A percentile compares a stretch with the other conserved stretches of the same genome.
These are phyloP conservation scores for Bombus haemorrhoidalis DNA, from an alignment of 1,140 invertebrate genomes.

Conservation along the genomic window DNA sequence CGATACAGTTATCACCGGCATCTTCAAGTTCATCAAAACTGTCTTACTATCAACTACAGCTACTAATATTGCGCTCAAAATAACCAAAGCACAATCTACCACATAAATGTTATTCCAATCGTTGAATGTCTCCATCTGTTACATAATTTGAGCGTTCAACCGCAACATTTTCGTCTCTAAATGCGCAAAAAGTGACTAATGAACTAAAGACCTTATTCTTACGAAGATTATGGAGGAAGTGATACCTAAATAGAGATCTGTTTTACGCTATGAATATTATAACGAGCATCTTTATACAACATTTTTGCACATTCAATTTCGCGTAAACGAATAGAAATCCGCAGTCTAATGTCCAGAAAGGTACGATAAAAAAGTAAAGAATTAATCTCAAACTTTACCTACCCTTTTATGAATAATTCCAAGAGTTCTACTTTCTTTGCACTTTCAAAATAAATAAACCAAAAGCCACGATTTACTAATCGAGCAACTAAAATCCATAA, in stretches of 20 bases:
- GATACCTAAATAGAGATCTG: neutral
- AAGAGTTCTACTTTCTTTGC: neutral
- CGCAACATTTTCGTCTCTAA: neutral
- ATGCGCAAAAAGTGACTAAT: neutral
- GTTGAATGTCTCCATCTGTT: neutral
- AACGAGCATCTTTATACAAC: neutral
- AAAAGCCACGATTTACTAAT: too few species aligned
- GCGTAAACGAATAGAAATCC: neutral
- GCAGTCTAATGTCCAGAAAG: too few species aligned
- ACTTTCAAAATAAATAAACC: neutral
- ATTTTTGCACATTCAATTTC: neutral
- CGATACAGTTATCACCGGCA: slow-evolving; percentile 27
- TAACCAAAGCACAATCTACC: neutral
- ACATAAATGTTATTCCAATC: too few species aligned
- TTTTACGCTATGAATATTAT: neutral
- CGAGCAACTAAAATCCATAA: neutral
- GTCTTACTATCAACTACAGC: neutral
- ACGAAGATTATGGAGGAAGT: neutral
- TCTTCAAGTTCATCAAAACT: neutral
- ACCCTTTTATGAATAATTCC: too few species aligned
- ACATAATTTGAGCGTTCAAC: neutral
- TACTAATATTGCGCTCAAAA: neutral
- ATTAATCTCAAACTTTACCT: too few species aligned
- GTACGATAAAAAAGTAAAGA: too few species aligned
- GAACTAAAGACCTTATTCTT: neutral